Evolutionary conservation across 2,113 vertebrate species (phyloP).

Genomic region (Sorex araneus): DNA sequence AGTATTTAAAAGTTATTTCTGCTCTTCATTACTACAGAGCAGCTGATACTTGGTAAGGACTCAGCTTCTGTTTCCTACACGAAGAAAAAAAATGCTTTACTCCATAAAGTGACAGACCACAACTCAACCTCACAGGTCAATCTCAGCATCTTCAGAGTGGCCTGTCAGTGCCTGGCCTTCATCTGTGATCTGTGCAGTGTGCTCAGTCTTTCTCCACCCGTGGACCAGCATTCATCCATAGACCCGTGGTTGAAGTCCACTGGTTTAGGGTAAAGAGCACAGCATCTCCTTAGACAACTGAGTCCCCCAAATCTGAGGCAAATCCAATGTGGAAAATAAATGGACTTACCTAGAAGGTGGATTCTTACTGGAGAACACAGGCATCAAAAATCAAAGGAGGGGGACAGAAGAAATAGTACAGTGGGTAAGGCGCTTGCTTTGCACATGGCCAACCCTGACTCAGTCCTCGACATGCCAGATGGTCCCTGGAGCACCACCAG

Average conservation of each 20-base stretch:
- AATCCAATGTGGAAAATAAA: background rate
- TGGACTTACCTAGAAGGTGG: background rate
- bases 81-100: background rate
- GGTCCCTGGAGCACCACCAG: no score
- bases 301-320: background rate
- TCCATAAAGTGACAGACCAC: background rate
- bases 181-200: background rate
- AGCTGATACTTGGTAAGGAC: background rate
- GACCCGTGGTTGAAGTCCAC: no score
- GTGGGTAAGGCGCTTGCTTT: no score
- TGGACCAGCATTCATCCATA: no score
- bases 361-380: background rate
- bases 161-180: rapidly evolving
- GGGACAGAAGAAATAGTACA: no score
- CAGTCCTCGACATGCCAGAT: no score
- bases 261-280: no score
- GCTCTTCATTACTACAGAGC: background rate
- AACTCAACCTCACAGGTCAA: background rate
- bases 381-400: background rate
- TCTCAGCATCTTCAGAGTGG: background rate
- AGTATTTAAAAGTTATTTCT: background rate
- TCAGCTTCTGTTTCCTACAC: background rate
- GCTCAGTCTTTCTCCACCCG: no score
- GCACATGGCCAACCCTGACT: no score
- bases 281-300: background rate